Evolutionary conservation across 1,140 invertebrate species (phyloP).

Genomic region (Patella vulgata): DNA sequence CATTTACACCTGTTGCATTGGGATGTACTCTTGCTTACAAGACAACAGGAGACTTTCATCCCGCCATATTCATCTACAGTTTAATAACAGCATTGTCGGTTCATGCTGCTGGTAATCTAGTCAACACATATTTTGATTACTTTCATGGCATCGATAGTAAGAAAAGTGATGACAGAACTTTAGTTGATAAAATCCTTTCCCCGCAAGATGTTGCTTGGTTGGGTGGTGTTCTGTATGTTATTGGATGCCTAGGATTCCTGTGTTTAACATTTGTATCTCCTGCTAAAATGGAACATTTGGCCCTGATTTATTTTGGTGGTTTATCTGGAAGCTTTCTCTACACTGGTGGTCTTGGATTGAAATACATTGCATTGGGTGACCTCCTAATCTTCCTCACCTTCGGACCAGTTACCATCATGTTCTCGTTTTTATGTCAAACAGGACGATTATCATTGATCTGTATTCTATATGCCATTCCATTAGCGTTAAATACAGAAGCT

Average conservation of each 20-base stretch:
- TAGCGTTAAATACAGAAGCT: slow-evolving; percentile 93
- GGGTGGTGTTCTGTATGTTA: slow-evolving; percentile 86
- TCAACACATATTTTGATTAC: slow-evolving; percentile 96
- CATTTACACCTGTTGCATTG: slow-evolving; percentile 86
- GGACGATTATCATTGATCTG: slow-evolving; percentile 75
- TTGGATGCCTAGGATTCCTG: slow-evolving; percentile 90
- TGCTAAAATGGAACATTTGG: slow-evolving; percentile 92
- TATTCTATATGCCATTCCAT: slow-evolving; percentile 91
- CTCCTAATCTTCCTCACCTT: slow-evolving; percentile 90
- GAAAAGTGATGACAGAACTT: slow-evolving; percentile 85
- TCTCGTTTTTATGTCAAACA: slow-evolving; percentile 91
- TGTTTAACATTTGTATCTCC: slow-evolving; percentile 82
- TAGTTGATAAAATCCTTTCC: slow-evolving; percentile 89
- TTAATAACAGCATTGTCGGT: slow-evolving; percentile 88
- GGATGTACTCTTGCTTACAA: slow-evolving; percentile 89
- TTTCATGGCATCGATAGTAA: slow-evolving; percentile 90
- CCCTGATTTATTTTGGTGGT: slow-evolving; percentile 93
- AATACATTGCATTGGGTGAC: slow-evolving; percentile 93
- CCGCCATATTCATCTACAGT: slow-evolving; percentile 82
- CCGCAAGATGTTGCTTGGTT: slow-evolving; percentile 87
- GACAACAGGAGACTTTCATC: slow-evolving; percentile 76
- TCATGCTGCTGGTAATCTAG: slow-evolving; percentile 95
- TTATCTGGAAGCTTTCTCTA: slow-evolving; percentile 82
- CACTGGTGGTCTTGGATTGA: slow-evolving; percentile 89
- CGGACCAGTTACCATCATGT: slow-evolving; percentile 93